Conservation (phyloP, 2,797 vertebrate species). For the Poecilia velifera region DNA sequence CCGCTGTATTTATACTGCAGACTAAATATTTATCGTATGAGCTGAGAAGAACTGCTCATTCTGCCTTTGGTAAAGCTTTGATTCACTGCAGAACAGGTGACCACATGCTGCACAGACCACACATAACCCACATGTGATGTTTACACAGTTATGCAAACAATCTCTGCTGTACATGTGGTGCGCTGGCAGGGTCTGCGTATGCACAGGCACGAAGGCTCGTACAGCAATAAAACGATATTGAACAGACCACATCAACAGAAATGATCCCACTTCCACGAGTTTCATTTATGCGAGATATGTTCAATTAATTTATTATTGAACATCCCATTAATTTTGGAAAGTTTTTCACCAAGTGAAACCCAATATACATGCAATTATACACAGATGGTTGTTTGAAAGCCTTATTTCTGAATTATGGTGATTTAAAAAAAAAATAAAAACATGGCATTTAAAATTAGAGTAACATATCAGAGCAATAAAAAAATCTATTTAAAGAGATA, state of each 20-base stretch:
- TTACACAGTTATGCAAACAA: conserved; percentile 47
- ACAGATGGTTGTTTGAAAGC: no score
- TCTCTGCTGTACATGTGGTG: neutral
- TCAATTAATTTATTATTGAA: no score
- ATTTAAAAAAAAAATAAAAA: no score
- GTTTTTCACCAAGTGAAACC: no score
- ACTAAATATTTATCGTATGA: conserved; percentile 72
- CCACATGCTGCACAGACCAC: conserved; percentile 18
- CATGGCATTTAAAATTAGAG: no score
- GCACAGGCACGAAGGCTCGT: neutral
- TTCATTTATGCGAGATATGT: conserved; percentile 15
- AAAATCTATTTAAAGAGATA: no score
- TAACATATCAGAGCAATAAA: no score
- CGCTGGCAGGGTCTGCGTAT: neutral
- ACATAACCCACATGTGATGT: conserved; percentile 24
- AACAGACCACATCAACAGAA: conserved; percentile 19
- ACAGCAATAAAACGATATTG: neutral
- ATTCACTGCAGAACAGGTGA: conserved; percentile 43
- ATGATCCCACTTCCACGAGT: conserved; percentile 8
- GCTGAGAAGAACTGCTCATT: conserved; percentile 48
- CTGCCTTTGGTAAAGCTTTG: conserved; percentile 52
- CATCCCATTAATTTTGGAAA: no score
- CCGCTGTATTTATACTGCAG: conserved; percentile 60
- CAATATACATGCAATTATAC: no score
- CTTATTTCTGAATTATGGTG: no score